Conservation (phyloP, 2,113 vertebrate species). For the Hiodon alosoides region DNA sequence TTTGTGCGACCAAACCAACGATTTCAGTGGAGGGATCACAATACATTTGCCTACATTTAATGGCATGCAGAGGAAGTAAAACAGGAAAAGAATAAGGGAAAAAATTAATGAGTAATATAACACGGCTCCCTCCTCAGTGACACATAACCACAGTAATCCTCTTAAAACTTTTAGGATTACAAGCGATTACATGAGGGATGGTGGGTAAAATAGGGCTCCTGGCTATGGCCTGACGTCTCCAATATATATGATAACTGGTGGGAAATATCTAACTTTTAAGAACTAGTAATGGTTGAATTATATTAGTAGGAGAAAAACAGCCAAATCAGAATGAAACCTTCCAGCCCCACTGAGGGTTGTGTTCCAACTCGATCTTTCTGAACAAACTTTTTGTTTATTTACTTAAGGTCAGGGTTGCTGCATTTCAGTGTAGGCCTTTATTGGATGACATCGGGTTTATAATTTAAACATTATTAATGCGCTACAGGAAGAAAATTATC, state of each 20-base stretch:
- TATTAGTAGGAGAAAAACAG: constrained; percentile 36
- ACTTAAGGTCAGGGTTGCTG: constrained; percentile 17
- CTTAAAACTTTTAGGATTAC: constrained; percentile 30
- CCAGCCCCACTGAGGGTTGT: constrained; percentile 9
- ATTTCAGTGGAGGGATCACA: constrained; percentile 32
- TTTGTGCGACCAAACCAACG: neutral
- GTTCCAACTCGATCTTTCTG: constrained; percentile 27
- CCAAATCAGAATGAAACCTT: constrained; percentile 31
- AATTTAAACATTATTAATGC: constrained; percentile 14
- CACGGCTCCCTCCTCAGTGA: constrained; percentile 9
- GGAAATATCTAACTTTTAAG: constrained; percentile 24
- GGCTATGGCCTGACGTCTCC: constrained; percentile 24
- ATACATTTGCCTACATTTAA: constrained; percentile 8
- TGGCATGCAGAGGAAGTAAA: neutral
- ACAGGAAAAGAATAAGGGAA: constrained; percentile 16
- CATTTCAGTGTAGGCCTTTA: constrained; percentile 22
- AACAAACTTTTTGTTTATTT: constrained; percentile 31
- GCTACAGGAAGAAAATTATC: constrained; percentile 17
- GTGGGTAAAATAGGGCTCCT: constrained; percentile 25
- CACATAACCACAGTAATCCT: constrained; percentile 25
- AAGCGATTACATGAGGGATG: constrained; percentile 26
- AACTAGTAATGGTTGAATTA: constrained; percentile 24
- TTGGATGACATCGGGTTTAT: constrained; percentile 15
- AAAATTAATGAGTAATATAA: constrained; percentile 9
- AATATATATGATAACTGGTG: neutral